Conservation (phyloP, 2,113 vertebrate species). For the Naja naja region DNA sequence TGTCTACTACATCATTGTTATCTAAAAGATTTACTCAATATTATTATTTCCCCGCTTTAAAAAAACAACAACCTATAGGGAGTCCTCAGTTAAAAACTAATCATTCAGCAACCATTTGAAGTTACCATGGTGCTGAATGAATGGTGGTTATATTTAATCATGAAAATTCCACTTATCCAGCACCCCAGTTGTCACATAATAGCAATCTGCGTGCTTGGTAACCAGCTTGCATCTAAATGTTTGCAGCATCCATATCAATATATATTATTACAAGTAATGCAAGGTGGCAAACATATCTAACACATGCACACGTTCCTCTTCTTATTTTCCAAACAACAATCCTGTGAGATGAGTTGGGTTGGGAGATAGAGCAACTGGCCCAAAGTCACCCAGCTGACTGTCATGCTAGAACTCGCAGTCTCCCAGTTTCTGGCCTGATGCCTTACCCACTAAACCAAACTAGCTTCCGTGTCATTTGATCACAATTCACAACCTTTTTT, state of each 20-base stretch:
- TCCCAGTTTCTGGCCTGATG: too few relatives aligned
- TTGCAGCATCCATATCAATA: background rate
- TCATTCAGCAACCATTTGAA: background rate
- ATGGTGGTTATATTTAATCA: background rate
- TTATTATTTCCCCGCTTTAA: background rate
- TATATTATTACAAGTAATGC: background rate
- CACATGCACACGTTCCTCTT: background rate
- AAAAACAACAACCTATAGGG: background rate
- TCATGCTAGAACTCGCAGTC: background rate
- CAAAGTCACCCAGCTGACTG: background rate
- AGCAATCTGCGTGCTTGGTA: background rate
- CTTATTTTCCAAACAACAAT: background rate
- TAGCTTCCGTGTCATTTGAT: background rate
- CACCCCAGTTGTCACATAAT: background rate
- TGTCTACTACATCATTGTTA: background rate
- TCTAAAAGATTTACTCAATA: constrained; percentile 9
- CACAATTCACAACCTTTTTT: too few relatives aligned
- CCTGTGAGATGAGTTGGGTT: background rate
- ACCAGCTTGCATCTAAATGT: background rate
- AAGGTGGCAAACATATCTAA: background rate
- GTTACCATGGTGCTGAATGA: background rate
- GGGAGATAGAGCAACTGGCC: background rate
- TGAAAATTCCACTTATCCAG: background rate
- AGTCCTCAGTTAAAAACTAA: background rate
- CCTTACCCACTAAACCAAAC: too few relatives aligned